These are phyloP conservation scores for Amyelois transitella DNA, from an alignment of 1,140 invertebrate species.

Conservation along the genomic window DNA sequence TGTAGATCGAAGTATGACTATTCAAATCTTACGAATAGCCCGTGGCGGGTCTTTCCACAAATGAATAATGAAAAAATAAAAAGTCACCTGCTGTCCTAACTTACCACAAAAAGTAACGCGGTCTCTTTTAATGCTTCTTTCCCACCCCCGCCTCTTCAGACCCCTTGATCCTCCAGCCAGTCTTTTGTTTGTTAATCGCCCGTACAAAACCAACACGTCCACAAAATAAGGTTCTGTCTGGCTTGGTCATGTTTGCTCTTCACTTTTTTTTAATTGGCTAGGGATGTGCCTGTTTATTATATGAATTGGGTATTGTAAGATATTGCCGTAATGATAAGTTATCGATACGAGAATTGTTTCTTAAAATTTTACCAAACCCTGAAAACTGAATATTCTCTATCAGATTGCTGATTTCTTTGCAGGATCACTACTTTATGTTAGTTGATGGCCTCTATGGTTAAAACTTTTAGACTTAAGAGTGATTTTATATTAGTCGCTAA, in stretches of 20 bases:
- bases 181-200: constrained; percentile 63
- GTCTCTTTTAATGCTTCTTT: constrained; percentile 50
- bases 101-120: constrained; percentile 42
- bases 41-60: constrained; percentile 2
- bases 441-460: too few species aligned
- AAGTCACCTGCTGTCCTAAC: constrained; percentile 27
- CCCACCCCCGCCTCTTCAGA: constrained; percentile 16
- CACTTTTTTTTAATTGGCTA: constrained; percentile 9
- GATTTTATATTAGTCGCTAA: too few species aligned
- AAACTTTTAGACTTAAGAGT: too few species aligned
- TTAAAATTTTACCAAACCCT: too few species aligned
- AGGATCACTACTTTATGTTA: too few species aligned
- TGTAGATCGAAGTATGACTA: neutral
- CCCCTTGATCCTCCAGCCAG: constrained; percentile 28
- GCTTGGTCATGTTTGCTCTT: constrained; percentile 10
- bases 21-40: neutral
- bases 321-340: too few species aligned
- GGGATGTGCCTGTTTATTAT: neutral
- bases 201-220: constrained; percentile 54
- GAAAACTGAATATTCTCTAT: too few species aligned
- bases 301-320: neutral
- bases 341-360: too few species aligned
- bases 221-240: constrained; percentile 27
- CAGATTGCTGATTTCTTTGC: too few species aligned
- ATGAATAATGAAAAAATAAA: constrained; percentile 16